Conservation (phyloP, 2,113 vertebrate genomes). For the Hypanus sabinus region DNA sequence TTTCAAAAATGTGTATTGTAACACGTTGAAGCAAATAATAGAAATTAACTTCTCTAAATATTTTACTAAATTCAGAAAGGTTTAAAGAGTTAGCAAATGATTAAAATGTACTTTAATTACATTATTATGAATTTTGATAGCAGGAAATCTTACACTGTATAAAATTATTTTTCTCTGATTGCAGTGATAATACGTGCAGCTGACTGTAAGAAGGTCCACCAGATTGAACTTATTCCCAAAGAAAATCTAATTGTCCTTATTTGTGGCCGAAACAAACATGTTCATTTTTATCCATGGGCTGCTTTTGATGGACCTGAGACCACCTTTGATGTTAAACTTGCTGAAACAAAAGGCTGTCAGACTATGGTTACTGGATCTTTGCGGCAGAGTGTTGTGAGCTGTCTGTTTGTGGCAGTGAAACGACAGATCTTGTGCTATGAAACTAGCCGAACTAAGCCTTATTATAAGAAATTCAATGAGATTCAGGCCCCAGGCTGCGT, state of each 20-base stretch:
- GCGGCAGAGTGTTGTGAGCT: slow-evolving; percentile 64
- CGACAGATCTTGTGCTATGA: slow-evolving; percentile 87
- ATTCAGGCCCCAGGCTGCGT: slow-evolving; percentile 74
- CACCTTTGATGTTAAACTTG: slow-evolving; percentile 74
- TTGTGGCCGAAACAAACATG: slow-evolving; percentile 81
- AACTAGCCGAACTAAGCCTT: slow-evolving; percentile 73
- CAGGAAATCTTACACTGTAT: neutral
- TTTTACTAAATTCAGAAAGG: neutral
- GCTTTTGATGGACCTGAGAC: slow-evolving; percentile 79
- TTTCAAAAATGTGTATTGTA: neutral
- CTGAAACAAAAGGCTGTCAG: slow-evolving; percentile 91
- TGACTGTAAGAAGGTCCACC: slow-evolving; percentile 90
- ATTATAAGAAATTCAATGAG: slow-evolving; percentile 75
- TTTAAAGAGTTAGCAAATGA: neutral
- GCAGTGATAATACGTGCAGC: slow-evolving; percentile 86
- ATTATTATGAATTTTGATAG: neutral
- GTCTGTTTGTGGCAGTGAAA: slow-evolving; percentile 81
- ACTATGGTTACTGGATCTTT: slow-evolving; percentile 66
- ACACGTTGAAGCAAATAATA: neutral
- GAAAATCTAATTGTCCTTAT: slow-evolving; percentile 78
- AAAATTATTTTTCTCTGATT: slow-evolving; percentile 11
- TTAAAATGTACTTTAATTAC: too few species aligned
- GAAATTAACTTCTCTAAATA: neutral
- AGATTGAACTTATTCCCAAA: slow-evolving; percentile 80
- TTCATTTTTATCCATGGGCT: slow-evolving; percentile 81